These are phyloP conservation scores for Hesperia comma DNA, from an alignment of 2,888 invertebrate species.

Conservation along the genomic window DNA sequence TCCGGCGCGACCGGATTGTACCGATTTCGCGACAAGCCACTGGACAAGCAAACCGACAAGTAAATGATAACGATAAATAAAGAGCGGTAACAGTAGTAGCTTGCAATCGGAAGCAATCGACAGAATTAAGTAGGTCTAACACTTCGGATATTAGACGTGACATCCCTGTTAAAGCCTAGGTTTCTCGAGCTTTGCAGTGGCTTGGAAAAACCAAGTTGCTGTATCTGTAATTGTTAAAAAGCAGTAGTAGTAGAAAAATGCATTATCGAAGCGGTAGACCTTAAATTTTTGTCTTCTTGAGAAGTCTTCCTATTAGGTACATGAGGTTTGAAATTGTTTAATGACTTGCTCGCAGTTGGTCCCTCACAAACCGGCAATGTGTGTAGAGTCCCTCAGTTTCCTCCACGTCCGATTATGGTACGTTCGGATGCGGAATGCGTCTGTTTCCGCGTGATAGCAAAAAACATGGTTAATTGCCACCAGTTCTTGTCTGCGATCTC, in stretches of 20 bases:
- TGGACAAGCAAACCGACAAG: background rate
- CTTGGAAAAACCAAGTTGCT: too few relatives aligned
- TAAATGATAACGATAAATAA: conserved; percentile 11
- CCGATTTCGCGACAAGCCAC: conserved; percentile 15
- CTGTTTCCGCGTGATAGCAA: conserved; percentile 31
- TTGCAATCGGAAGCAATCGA: too few relatives aligned
- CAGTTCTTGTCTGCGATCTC: conserved; percentile 27
- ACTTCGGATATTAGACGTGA: background rate
- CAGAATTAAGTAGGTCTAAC: background rate
- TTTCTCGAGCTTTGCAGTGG: too few relatives aligned
- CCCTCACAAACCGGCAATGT: background rate
- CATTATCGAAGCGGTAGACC: background rate
- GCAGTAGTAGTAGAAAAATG: background rate
- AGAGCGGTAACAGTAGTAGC: background rate
- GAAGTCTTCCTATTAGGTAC: too few relatives aligned
- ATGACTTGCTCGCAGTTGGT: background rate
- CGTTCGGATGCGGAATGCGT: conserved; percentile 28
- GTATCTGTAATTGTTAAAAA: too few relatives aligned
- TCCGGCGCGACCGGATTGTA: conserved; percentile 19
- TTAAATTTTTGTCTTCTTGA: too few relatives aligned
- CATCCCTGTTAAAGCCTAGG: too few relatives aligned
- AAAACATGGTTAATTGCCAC: conserved; percentile 34
- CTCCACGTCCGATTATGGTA: conserved; percentile 22
- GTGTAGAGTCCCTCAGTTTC: conserved; percentile 20
- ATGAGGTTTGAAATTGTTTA: background rate